Conservation (phyloP, 2,797 vertebrate genomes). For the Karalla daura region DNA sequence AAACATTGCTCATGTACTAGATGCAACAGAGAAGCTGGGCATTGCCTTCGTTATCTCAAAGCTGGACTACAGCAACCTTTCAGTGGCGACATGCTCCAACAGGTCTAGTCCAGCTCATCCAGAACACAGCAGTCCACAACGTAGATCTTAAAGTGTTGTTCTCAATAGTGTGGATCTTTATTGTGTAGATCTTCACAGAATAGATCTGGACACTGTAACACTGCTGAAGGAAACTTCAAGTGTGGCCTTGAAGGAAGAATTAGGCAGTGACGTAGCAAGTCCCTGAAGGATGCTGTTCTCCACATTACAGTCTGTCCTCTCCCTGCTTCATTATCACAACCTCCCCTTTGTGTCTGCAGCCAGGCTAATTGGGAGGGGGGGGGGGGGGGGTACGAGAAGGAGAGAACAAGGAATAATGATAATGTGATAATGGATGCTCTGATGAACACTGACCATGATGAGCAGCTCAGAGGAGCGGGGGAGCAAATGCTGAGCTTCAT, state of each 20-base stretch:
- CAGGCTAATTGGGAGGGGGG: conserved; percentile 75
- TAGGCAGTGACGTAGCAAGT: conserved; percentile 49
- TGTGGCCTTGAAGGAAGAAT: conserved; percentile 64
- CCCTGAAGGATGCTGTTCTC: conserved; percentile 59
- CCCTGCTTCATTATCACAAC: conserved; percentile 73
- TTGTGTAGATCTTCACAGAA: too few relatives aligned
- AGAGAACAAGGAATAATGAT: conserved; percentile 71
- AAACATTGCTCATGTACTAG: too few relatives aligned
- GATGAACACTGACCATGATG: conserved; percentile 70
- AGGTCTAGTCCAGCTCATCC: too few relatives aligned
- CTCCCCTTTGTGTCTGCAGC: conserved; percentile 68
- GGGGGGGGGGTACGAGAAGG: conserved; percentile 50
- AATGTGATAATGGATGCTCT: conserved; percentile 58
- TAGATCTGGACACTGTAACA: too few relatives aligned
- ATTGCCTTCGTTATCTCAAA: too few relatives aligned
- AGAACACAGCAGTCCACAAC: too few relatives aligned
- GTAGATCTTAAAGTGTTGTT: too few relatives aligned
- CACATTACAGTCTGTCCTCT: conserved; percentile 71
- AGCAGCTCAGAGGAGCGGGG: conserved; percentile 39
- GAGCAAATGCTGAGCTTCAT: too few relatives aligned
- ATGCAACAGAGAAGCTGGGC: too few relatives aligned
- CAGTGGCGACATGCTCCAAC: too few relatives aligned
- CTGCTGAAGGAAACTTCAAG: conserved; percentile 36
- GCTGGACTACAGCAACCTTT: too few relatives aligned
- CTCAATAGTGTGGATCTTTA: too few relatives aligned